Conservation (phyloP, 1,140 invertebrate genomes). For the Lordiphosa stackelbergi region DNA sequence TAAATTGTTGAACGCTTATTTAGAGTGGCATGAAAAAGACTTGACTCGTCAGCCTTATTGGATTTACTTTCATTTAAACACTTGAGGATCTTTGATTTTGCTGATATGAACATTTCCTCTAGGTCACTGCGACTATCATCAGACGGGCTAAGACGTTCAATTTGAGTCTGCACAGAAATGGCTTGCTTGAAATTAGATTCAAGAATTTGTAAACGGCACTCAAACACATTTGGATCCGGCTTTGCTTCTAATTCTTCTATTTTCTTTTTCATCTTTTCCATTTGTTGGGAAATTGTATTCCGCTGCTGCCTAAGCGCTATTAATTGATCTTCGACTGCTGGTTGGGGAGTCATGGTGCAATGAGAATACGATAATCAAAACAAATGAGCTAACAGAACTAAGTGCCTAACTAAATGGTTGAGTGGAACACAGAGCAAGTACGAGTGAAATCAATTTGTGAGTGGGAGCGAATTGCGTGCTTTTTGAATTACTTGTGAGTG, state of each 20-base stretch:
- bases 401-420: too few species aligned
- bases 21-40: conserved; percentile 4
- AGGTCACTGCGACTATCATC: background rate
- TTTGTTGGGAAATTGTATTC: background rate
- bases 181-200: background rate
- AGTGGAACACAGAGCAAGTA: too few species aligned
- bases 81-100: background rate
- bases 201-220: too few species aligned
- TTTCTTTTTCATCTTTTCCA: background rate
- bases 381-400: background rate
- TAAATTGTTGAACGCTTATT: background rate
- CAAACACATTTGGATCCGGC: too few species aligned
- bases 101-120: too few species aligned
- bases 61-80: too few species aligned
- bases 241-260: background rate
- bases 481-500: too few species aligned
- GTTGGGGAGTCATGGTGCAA: background rate
- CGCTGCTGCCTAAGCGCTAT: conserved; percentile 5
- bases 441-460: too few species aligned
- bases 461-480: too few species aligned
- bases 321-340: conserved; percentile 1
- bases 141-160: background rate
- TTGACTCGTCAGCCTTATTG: background rate
- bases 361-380: background rate
- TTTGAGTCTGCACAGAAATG: background rate